Evolutionary conservation across 2,113 vertebrate species (phyloP), one percentile per base, ranked within the genome.

Genomic region (Australoheros scitulus): DNA sequence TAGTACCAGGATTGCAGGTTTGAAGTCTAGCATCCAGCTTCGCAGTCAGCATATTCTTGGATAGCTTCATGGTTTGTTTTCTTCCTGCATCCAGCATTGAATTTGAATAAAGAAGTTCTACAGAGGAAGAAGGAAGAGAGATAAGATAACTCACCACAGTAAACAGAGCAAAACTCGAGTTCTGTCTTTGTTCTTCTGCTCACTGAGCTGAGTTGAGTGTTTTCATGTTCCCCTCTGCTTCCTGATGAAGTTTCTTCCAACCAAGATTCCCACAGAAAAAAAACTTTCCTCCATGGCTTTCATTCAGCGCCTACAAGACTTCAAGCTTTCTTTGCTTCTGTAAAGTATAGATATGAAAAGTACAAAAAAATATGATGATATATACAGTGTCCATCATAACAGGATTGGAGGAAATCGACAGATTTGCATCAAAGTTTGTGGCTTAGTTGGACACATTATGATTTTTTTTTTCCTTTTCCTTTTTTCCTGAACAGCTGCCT

Each of bases 171-270:
- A 43, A 82, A 50, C 61, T 13, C 18, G 2, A 15, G 4, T 7
- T 56, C 10, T 78, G 80, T 36, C 78, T 68, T 65, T 80, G 47
- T 79, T 79, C 63, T 38, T 65, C 38, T 65, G 3, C 7, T 1
- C 8, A 13, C 61, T 59, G 70, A 89, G 79, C 20, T 0, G 29
- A 5, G n/a, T 61, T 36, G 7, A 61, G 56, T 18, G 75, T 55
- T 82, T 82, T 58, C 60, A 10, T 60, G 77, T 78, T 61, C n/a
- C 22, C 20, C 81, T 89, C 80, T 1, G 77, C 81, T 86, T 80
- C 63, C 77, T 81, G 83, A 87, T 77, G 74, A 88, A 78, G 60
- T 63, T 77, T 77, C 78, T 76, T 79, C 26, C 58, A 34, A 43
- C 47, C 1, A 0, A 24, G 14, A 22, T 58, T 68, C 26, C n/a